Base-by-base conservation (phyloP, 2,888 invertebrate species). In the Strigamia transsilvanica region DNA sequence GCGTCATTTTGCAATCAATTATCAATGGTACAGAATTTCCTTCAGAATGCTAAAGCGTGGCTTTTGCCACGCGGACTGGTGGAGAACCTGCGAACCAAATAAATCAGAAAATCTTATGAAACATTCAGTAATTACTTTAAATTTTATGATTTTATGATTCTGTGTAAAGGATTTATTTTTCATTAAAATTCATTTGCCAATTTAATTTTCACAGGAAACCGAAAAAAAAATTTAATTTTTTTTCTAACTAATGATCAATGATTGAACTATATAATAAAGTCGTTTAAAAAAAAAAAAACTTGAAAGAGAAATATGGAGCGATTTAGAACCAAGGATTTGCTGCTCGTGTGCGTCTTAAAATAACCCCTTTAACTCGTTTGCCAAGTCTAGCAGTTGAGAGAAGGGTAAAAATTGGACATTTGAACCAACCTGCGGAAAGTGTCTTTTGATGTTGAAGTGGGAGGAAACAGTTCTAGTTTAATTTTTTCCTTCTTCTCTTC, bases 281-380 rank as follows among this genome's bases (percentile, higher is more conserved):
- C 3, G 13, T 10, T 61, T 23, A 4, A 73, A 32, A 32, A 13
- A 73, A n/a, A 23, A 23, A 66, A 27, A 27, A 1, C 3, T 27
- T 27, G 23, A 66, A 66, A 23, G 27, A 6, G 21, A 73, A 73
- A 73, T 23, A 73, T 73, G 73, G 12, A 73, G 73, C 73, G 23
- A 73, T 73, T 73, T 73, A 27, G 73, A 73, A 32, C 73, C 73
- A 73, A 73, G 73, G 73, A 73, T 73, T 73, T 73, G 18, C 56
- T 56, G 56, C 56, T 56, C 56, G 32, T 73, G 73, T 15, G 73
- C 5, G 1, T n/a, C 73, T 15, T 12, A 73, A 73, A 73, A 73
- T 73, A 73, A 73, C 73, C 73, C 27, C 27, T 73, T 73, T 73
- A 73, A 73, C 73, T 73, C 73, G 27, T 73, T 73, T 73, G 73